phyloP scores from a whole-genome alignment of 2,888 invertebrate genomes.

The Parochlus steinenii region DNA sequence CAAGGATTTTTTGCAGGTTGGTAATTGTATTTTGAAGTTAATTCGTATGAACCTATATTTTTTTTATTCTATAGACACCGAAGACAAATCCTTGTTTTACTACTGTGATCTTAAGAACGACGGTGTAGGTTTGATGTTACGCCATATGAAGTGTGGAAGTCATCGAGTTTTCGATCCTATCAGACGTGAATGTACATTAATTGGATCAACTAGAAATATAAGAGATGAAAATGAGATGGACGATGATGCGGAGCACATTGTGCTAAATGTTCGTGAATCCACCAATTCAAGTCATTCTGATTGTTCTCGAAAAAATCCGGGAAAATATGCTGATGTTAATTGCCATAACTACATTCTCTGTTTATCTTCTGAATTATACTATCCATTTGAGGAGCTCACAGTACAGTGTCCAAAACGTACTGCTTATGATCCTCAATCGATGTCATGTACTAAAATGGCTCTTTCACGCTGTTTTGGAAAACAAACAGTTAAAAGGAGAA shows the following conservation, averaged over 20 bases:
- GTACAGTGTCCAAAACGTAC: constrained; percentile 3
- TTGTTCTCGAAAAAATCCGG: neutral
- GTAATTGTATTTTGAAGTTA: too few relatives aligned
- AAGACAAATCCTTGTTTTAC: constrained; percentile 1
- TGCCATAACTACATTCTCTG: constrained; percentile 1
- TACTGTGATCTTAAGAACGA: constrained; percentile 5
- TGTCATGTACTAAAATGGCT: neutral
- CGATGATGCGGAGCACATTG: neutral
- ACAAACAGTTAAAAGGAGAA: neutral
- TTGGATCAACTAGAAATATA: constrained; percentile 1
- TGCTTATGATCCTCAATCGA: neutral
- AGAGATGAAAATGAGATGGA: neutral
- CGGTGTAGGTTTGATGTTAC: neutral
- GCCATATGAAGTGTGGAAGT: constrained; percentile 4
- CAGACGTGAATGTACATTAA: neutral
- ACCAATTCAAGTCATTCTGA: neutral
- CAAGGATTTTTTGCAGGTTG: constrained; percentile 5
- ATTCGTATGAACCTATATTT: too few relatives aligned
- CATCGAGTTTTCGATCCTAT: neutral
- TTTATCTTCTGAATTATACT: neutral
- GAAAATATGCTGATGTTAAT: neutral
- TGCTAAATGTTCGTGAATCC: neutral
- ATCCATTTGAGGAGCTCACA: neutral
- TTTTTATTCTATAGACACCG: neutral
- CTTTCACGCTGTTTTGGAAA: too few relatives aligned